phyloP scores from a whole-genome alignment of 2,888 invertebrate species.

The Tenthredo notha region DNA sequence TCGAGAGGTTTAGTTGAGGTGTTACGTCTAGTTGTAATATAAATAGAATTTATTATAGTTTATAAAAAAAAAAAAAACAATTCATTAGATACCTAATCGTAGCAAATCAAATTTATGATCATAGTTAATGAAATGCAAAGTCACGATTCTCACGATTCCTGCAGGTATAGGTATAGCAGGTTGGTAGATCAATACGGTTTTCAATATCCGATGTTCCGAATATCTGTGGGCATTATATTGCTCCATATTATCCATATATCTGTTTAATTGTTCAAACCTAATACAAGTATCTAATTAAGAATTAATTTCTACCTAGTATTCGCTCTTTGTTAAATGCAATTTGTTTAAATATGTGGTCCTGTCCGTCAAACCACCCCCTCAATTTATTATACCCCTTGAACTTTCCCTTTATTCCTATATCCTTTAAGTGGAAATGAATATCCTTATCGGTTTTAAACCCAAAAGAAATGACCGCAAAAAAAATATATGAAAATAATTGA shows the following conservation, averaged over 20 bases:
- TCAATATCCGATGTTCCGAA: constrained; percentile 36
- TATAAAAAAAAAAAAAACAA: too few relatives aligned
- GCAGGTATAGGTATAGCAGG: background rate
- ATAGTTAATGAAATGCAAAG: constrained; percentile 42
- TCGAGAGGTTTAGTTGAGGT: background rate
- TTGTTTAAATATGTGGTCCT: background rate
- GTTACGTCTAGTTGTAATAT: background rate
- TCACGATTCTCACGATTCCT: constrained; percentile 39
- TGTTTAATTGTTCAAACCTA: constrained; percentile 26
- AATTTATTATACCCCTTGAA: background rate
- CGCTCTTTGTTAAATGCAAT: constrained; percentile 25
- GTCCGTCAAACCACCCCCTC: background rate
- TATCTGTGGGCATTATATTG: background rate
- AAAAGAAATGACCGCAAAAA: background rate
- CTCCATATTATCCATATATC: background rate
- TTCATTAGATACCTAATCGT: constrained; percentile 6
- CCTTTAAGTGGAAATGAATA: background rate
- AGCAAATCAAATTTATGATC: constrained; percentile 28
- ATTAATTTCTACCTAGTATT: background rate
- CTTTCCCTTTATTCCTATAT: background rate
- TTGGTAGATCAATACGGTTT: constrained; percentile 43
- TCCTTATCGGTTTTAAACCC: background rate
- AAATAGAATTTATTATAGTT: constrained; percentile 7
- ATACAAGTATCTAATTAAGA: constrained; percentile 11
- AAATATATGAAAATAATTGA: background rate